Evolutionary conservation across 2,888 invertebrate species (phyloP).

Genomic region (Tyria jacobaeae): DNA sequence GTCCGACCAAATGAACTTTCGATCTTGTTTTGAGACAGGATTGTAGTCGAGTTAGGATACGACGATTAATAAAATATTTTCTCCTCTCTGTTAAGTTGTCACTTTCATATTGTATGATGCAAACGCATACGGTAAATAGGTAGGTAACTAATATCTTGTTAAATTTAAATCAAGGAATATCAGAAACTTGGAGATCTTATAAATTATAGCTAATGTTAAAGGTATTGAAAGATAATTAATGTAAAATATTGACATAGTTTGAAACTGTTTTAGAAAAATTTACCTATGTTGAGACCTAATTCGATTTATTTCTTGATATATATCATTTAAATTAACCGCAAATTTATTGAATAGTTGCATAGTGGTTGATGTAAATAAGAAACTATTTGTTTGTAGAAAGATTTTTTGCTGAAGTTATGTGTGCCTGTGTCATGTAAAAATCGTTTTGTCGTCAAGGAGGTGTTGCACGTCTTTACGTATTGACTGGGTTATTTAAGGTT

Average conservation of each 20-base stretch:
- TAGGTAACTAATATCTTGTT: constrained; percentile 85
- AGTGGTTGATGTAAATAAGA: constrained; percentile 79
- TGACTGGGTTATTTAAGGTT: neutral
- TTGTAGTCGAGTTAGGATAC: constrained; percentile 80
- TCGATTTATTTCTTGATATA: constrained; percentile 76
- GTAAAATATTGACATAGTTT: constrained; percentile 81
- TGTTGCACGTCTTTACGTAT: constrained; percentile 24
- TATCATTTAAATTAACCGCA: constrained; percentile 75
- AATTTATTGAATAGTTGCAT: constrained; percentile 78
- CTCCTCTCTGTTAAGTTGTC: constrained; percentile 76
- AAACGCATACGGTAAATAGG: constrained; percentile 76
- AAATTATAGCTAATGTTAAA: constrained; percentile 86
- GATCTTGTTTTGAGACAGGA: constrained; percentile 83
- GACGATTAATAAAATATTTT: constrained; percentile 73
- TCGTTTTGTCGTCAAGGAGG: constrained; percentile 57
- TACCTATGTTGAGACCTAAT: constrained; percentile 83
- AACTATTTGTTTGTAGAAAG: constrained; percentile 71
- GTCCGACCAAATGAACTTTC: constrained; percentile 86
- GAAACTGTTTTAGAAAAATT: constrained; percentile 86
- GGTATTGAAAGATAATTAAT: constrained; percentile 81
- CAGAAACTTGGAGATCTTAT: constrained; percentile 82
- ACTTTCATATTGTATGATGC: constrained; percentile 71
- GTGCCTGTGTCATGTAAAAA: constrained; percentile 74
- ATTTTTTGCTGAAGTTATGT: constrained; percentile 78
- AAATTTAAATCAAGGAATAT: constrained; percentile 82